These are phyloP conservation scores for Crotalus horridus DNA, from an alignment of 2,113 vertebrate genomes.

Conservation along the genomic window DNA sequence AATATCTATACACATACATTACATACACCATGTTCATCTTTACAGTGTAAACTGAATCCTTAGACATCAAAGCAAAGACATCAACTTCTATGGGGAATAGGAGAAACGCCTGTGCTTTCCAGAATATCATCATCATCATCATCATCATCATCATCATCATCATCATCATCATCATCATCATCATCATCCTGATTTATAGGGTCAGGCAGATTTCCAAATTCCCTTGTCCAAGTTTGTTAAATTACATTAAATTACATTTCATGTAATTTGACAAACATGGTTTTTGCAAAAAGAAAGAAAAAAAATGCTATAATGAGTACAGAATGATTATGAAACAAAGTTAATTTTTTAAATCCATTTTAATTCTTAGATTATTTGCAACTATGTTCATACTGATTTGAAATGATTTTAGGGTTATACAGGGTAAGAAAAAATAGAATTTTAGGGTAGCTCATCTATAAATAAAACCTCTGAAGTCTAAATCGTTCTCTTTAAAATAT, in stretches of 20 bases:
- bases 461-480: conserved; percentile 11
- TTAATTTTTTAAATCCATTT: background rate
- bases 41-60: background rate
- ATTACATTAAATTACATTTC: background rate
- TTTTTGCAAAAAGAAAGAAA: background rate
- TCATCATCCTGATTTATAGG: background rate
- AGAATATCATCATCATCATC: background rate
- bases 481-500: conserved; percentile 52
- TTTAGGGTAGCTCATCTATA: background rate
- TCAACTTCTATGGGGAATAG: background rate
- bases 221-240: background rate
- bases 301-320: background rate
- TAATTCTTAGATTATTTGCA: conserved; percentile 40
- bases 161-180: background rate
- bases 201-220: background rate
- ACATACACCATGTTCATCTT: background rate
- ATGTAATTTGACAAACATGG: background rate
- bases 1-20: background rate
- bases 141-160: background rate
- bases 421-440: background rate
- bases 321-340: conserved; percentile 38
- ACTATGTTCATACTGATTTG: conserved; percentile 4
- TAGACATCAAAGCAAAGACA: background rate
- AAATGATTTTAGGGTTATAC: conserved; percentile 12
- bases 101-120: background rate